phyloP scores from a whole-genome alignment of 35 echinoderm and acorn worm genomes.

The Eucidaris tribuloides region DNA sequence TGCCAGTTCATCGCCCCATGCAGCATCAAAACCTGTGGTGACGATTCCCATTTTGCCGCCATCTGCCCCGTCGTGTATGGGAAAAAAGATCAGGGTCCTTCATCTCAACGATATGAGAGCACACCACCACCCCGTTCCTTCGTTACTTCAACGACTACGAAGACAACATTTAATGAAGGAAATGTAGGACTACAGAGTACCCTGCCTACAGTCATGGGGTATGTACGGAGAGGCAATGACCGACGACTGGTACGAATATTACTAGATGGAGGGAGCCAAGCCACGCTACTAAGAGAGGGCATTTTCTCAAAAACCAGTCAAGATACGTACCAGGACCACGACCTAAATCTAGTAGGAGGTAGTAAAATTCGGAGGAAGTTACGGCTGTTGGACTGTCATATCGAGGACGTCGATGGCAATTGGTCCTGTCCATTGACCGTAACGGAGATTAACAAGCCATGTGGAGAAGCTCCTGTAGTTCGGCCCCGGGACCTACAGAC shows the following conservation, averaged over 20 bases:
- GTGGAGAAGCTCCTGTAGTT: slow-evolving; percentile 48
- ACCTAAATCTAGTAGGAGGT: slow-evolving; percentile 66
- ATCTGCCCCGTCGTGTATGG: slow-evolving; percentile 67
- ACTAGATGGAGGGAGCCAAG: slow-evolving; percentile 70
- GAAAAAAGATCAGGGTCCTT: background rate
- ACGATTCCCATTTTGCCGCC: slow-evolving; percentile 57
- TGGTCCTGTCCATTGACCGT: slow-evolving; percentile 63
- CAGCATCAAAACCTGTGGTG: slow-evolving; percentile 25
- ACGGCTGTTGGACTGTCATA: slow-evolving; percentile 69
- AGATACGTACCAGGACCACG: slow-evolving; percentile 69
- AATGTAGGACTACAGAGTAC: slow-evolving; percentile 34
- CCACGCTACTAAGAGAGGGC: slow-evolving; percentile 60
- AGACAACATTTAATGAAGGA: background rate
- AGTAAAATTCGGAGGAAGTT: slow-evolving; percentile 51
- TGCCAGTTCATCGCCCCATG: slow-evolving; percentile 79
- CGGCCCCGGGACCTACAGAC: slow-evolving; percentile 27
- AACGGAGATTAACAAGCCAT: slow-evolving; percentile 71
- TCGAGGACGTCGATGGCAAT: slow-evolving; percentile 50
- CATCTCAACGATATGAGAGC: slow-evolving; percentile 1
- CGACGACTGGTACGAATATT: slow-evolving; percentile 57
- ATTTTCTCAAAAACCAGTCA: slow-evolving; percentile 51
- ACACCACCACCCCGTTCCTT: slow-evolving; percentile 20
- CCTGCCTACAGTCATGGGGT: slow-evolving; percentile 60
- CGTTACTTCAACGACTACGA: slow-evolving; percentile 17
- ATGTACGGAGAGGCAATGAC: slow-evolving; percentile 35